Evolutionary conservation across 92 coral and sea anemone species (phyloP).

Genomic region (Porites cylindrica): DNA sequence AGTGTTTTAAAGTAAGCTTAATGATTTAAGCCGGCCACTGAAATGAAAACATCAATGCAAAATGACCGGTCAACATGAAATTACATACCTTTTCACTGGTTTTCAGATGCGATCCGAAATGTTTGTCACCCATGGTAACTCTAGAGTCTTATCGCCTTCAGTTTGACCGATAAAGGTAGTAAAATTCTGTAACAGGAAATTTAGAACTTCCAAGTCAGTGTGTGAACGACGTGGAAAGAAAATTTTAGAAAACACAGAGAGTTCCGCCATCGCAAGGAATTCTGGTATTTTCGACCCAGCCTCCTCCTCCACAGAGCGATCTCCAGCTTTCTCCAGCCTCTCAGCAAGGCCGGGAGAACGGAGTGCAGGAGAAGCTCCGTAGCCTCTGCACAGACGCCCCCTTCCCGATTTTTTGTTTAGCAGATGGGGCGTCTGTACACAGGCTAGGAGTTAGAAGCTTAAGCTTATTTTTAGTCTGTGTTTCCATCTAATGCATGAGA

Average conservation of each 20-base stretch:
- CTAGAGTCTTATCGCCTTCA: background rate
- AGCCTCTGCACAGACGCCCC: too few species aligned
- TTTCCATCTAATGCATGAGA: too few species aligned
- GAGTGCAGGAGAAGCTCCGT: too few species aligned
- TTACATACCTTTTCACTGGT: slow-evolving; percentile 87
- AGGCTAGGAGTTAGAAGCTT: too few species aligned
- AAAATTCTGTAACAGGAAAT: background rate
- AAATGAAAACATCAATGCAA: background rate
- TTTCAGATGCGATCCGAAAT: slow-evolving; percentile 67
- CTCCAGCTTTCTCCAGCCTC: background rate
- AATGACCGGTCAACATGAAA: background rate
- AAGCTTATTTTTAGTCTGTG: too few species aligned
- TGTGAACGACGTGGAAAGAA: background rate
- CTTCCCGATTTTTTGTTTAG: too few species aligned
- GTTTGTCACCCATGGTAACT: slow-evolving; percentile 46
- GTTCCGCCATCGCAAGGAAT: slow-evolving; percentile 39
- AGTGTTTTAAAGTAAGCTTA: too few species aligned
- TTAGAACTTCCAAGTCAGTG: background rate
- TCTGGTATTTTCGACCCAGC: slow-evolving; percentile 39
- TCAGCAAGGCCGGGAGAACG: too few species aligned
- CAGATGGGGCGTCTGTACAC: too few species aligned
- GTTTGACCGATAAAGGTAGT: background rate
- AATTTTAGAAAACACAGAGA: slow-evolving; percentile 8
- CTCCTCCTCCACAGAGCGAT: background rate
- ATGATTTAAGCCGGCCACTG: too few species aligned